phyloP scores from a whole-genome alignment of 2,797 vertebrate species.

The Hypotaenidia philippensis region DNA sequence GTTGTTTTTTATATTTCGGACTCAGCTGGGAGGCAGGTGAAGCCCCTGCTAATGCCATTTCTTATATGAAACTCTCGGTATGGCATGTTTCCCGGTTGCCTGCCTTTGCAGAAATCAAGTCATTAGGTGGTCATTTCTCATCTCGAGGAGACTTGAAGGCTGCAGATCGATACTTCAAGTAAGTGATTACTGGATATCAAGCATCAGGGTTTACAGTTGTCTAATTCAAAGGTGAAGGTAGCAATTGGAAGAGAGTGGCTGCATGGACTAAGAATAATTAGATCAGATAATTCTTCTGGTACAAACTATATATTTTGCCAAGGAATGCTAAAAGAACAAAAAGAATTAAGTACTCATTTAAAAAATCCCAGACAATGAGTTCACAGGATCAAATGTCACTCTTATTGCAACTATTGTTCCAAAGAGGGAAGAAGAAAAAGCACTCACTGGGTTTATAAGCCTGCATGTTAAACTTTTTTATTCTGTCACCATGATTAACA shows the following conservation, averaged over 20 bases:
- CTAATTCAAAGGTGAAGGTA: neutral
- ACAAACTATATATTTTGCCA: neutral
- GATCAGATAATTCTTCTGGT: neutral
- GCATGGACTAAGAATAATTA: neutral
- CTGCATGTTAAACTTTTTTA: neutral
- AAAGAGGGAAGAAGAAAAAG: neutral
- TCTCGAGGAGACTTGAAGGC: neutral
- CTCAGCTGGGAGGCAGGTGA: neutral
- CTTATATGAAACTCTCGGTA: neutral
- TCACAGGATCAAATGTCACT: neutral
- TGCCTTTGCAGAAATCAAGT: neutral
- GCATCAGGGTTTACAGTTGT: neutral
- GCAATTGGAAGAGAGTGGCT: neutral
- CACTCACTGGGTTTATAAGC: neutral
- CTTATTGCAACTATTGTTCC: neutral
- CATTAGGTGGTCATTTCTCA: neutral
- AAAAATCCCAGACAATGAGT: neutral
- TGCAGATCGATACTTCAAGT: neutral
- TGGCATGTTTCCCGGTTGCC: neutral
- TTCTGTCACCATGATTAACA: neutral
- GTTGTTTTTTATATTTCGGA: neutral
- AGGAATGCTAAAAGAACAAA: neutral
- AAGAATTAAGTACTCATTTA: neutral
- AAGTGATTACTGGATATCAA: slow-evolving; percentile 11
- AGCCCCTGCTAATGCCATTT: neutral